These are phyloP conservation scores for Notechis scutatus DNA, from an alignment of 2,113 vertebrate genomes.

Conservation along the genomic window DNA sequence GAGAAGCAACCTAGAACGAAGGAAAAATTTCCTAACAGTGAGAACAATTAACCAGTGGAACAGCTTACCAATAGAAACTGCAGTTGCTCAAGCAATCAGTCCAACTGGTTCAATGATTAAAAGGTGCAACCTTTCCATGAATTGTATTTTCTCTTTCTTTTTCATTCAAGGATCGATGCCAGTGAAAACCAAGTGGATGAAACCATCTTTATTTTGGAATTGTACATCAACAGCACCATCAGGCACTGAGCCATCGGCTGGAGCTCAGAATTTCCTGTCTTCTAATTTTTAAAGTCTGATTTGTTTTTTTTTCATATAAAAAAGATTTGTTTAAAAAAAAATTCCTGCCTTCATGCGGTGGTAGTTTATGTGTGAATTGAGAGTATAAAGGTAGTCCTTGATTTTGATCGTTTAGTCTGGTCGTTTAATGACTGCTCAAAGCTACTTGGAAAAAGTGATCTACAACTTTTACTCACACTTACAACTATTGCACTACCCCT, in stretches of 20 bases:
- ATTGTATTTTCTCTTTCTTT: neutral
- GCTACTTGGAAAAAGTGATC: neutral
- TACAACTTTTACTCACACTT: neutral
- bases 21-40: no score
- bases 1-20: no score
- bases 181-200: constrained; percentile 93
- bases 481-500: no score
- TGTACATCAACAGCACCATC: constrained; percentile 74
- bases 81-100: neutral
- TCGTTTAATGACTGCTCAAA: neutral
- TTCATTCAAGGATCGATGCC: constrained; percentile 80
- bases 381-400: neutral
- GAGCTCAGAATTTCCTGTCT: neutral
- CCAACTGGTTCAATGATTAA: neutral
- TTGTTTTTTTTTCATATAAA: neutral
- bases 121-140: neutral
- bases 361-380: neutral
- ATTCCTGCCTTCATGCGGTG: neutral
- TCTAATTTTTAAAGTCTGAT: neutral
- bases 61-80: no score
- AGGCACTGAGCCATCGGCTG: constrained; percentile 42
- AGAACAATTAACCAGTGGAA: no score
- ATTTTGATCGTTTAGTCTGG: no score
- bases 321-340: neutral
- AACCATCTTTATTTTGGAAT: constrained; percentile 87